These are phyloP conservation scores for Coilia nasus DNA, from an alignment of 2,797 vertebrate species.

Conservation along the genomic window DNA sequence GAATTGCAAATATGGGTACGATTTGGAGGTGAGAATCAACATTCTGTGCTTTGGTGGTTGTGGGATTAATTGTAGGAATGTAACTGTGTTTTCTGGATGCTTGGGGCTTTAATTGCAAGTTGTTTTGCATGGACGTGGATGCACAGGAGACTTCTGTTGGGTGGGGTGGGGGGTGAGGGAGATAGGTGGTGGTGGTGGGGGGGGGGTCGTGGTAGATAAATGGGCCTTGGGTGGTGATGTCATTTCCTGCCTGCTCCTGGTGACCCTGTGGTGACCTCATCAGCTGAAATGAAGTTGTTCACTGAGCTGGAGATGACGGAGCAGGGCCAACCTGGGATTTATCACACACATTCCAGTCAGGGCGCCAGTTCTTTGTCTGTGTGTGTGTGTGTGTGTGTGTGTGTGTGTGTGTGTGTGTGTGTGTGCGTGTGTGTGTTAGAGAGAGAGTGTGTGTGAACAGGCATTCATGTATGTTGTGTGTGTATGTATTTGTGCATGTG, in stretches of 20 bases:
- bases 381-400: not conserved
- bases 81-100: not conserved
- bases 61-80: constrained; percentile 3
- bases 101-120: not conserved
- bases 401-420: not conserved
- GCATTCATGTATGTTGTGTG: not conserved
- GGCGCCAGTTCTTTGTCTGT: not conserved
- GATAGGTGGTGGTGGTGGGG: too few relatives aligned
- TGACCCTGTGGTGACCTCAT: constrained; percentile 98
- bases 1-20: not conserved
- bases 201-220: not conserved
- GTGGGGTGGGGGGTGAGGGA: too few relatives aligned
- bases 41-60: not conserved
- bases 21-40: not conserved
- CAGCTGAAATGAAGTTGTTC: constrained; percentile 99
- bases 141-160: not conserved
- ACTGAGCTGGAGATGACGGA: constrained; percentile 99
- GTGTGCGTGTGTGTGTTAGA: not conserved
- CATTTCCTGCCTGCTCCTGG: constrained; percentile 56
- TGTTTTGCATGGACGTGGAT: not conserved
- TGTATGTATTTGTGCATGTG: not conserved
- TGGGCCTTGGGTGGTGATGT: not conserved
- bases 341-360: constrained; percentile 82
- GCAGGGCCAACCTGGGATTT: constrained; percentile 87
- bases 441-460: not conserved